Percentiles rank a stretch among this genome's conserved stretches.
Conservation (phyloP, 2,888 invertebrate genomes). For the Leptopilina myrica region DNA sequence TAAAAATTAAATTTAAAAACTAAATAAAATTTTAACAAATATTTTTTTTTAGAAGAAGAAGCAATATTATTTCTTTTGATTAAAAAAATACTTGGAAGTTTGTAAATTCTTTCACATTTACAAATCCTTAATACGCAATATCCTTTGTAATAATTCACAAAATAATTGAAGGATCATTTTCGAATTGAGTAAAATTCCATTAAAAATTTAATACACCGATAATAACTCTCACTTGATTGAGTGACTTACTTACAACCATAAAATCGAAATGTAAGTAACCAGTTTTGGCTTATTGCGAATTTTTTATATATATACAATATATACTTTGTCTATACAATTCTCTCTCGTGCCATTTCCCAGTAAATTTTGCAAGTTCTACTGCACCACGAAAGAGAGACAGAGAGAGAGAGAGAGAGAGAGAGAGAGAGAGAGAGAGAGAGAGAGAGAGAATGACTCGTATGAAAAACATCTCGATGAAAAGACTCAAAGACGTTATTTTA, state of each 20-base stretch:
- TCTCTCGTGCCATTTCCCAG: conserved; percentile 13
- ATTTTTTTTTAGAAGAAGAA: too few species aligned
- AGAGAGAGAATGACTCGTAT: background rate
- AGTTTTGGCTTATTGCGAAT: background rate
- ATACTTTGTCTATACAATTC: conserved; percentile 1
- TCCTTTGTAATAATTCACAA: background rate
- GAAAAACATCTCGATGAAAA: background rate
- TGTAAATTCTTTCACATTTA: background rate
- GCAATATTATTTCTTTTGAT: too few species aligned
- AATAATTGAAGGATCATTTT: background rate
- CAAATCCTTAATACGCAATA: background rate
- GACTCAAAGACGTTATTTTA: background rate
- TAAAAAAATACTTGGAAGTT: background rate
- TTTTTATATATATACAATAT: background rate
- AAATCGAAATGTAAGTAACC: conserved; percentile 9
- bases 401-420: too few species aligned
- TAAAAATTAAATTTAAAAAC: too few species aligned
- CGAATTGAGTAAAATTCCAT: background rate
- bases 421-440: too few species aligned
- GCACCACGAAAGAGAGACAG: background rate
- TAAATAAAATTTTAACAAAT: too few species aligned
- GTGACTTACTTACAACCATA: conserved; percentile 10
- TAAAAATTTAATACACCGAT: background rate
- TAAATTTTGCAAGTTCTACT: conserved; percentile 20
- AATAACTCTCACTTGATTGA: conserved; percentile 10